These are phyloP conservation scores for Thereuonema tuberculata DNA, from an alignment of 1,140 invertebrate genomes.

Conservation along the genomic window DNA sequence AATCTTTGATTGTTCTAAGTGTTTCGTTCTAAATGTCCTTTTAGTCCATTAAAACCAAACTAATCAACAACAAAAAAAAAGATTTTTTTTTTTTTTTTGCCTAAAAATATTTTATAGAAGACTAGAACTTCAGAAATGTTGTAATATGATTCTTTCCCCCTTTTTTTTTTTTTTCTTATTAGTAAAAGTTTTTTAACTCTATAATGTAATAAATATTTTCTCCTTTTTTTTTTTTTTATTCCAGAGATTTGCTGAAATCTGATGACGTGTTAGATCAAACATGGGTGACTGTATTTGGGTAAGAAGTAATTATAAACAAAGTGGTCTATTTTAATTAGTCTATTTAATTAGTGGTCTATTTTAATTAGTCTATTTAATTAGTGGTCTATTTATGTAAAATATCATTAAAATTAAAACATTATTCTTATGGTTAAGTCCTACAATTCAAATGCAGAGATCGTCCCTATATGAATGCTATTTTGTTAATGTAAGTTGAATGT, in stretches of 20 bases:
- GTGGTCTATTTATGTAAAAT: neutral
- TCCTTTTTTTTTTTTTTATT: slow-evolving; percentile 7
- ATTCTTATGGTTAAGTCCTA: neutral
- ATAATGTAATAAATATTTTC: neutral
- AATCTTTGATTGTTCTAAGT: no score
- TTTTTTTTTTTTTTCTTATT: neutral
- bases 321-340: neutral
- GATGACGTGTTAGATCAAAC: slow-evolving; percentile 36
- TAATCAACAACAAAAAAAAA: no score
- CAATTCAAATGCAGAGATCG: no score
- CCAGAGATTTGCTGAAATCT: slow-evolving; percentile 26
- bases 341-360: neutral
- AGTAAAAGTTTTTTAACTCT: neutral
- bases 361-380: neutral
- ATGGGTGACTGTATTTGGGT: slow-evolving; percentile 81
- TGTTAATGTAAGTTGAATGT: neutral
- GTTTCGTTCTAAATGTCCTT: no score
- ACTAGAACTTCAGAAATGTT: no score
- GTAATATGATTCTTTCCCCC: no score
- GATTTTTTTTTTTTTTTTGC: no score
- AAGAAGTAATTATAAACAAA: slow-evolving; percentile 13
- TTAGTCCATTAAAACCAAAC: no score
- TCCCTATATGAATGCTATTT: neutral
- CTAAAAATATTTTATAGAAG: no score
- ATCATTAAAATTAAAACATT: neutral